Evolutionary conservation across 2,888 invertebrate species (phyloP), one percentile per base, ranked within the genome.

Genomic region (Trissolcus japonicus): DNA sequence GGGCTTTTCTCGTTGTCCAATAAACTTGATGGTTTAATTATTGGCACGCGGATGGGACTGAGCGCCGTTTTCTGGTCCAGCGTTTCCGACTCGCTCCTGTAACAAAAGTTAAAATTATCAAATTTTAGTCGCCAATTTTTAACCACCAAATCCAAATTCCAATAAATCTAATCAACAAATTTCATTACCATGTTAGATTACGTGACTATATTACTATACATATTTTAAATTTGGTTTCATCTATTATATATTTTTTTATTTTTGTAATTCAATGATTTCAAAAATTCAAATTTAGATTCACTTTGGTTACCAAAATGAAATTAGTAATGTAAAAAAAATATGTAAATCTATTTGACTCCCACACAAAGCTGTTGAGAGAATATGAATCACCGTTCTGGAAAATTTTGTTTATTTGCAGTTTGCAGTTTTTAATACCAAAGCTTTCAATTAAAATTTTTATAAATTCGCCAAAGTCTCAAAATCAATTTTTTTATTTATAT

Each of bases 1-100:
- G 16, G 43, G 3, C 78, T 51, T 43, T 81, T 85, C 13, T 80
- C 82, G 60, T 79, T 72, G 14, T 81, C 82, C 43, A 79, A 48
- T 43, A 78, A 54, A 4, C 50, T 69, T 46, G 81, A 29, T 0
- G 82, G 72, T 21, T 83, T 83, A 14, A 84, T 83, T 50, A 83
- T 82, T 48, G 85, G 82, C n/a, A 82, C 79, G 13, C 76, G 61
- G 9, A 78, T 75, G 6, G 82, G 80, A 41, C 84, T 82, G 55
- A 88, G 78, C 2, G 83, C 79, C 1, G 82, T 74, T 63, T 83
- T 86, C 41, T 86, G 84, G 4, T 82, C 82, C 17, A 72, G 71
- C 35, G 69, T 77, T 6, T 79, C 77, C 4, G 76, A 68, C 53
- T 82, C 81, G 61, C 81, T 82, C 6, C 86, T 86, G 80, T 0